These are phyloP conservation scores for Drosophila kanapiae DNA, from an alignment of 1,140 invertebrate genomes.

Conservation along the genomic window DNA sequence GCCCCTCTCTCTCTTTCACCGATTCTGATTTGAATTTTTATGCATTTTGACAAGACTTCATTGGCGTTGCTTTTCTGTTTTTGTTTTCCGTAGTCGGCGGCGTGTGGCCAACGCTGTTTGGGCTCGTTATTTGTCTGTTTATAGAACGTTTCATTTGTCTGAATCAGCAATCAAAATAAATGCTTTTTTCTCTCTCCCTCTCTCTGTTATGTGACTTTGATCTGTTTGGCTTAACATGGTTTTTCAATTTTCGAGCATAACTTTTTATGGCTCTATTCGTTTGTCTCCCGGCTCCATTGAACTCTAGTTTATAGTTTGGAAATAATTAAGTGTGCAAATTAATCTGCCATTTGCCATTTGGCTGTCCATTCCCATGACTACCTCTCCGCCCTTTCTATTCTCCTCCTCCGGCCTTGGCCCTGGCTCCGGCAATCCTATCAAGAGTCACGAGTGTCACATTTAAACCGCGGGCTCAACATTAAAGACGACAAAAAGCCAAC, in stretches of 20 bases:
- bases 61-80: slow-evolving; percentile 29
- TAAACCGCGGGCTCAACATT: slow-evolving; percentile 78
- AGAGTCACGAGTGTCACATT: slow-evolving; percentile 79
- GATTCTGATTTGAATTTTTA: slow-evolving; percentile 78
- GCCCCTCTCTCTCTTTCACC: slow-evolving; percentile 13
- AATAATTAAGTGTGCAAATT: slow-evolving; percentile 62
- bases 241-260: slow-evolving; percentile 79
- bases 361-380: slow-evolving; percentile 59
- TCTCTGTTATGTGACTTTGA: slow-evolving; percentile 35
- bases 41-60: slow-evolving; percentile 73
- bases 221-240: slow-evolving; percentile 63
- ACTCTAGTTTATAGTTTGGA: slow-evolving; percentile 51
- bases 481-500: slow-evolving; percentile 84
- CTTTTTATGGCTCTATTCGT: slow-evolving; percentile 78
- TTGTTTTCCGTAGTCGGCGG: slow-evolving; percentile 21
- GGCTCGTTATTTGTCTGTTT: slow-evolving; percentile 62
- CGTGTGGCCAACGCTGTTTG: slow-evolving; percentile 62
- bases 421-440: slow-evolving; percentile 69
- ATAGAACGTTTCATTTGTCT: slow-evolving; percentile 78
- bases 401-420: not conserved
- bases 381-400: not conserved
- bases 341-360: slow-evolving; percentile 53
- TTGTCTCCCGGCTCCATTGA: slow-evolving; percentile 18
- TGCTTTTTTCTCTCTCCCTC: slow-evolving; percentile 20
- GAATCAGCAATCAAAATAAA: slow-evolving; percentile 75